phyloP scores from a whole-genome alignment of 2,888 invertebrate genomes.

The Gandaritis pyraliata region DNA sequence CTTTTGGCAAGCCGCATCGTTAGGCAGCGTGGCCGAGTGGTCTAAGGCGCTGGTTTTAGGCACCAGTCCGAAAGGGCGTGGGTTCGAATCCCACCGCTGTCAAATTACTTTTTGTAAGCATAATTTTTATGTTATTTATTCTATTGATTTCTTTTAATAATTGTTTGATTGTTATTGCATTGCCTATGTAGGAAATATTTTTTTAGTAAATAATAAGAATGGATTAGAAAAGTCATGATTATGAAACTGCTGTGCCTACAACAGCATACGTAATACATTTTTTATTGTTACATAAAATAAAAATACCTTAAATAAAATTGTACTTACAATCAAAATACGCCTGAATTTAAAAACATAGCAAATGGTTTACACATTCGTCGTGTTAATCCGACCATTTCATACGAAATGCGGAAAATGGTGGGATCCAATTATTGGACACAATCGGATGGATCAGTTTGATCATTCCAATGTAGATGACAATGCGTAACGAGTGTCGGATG shows the following conservation, averaged over 20 bases:
- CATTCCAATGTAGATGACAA: constrained; percentile 50
- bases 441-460: constrained; percentile 59
- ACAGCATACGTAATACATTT: too few relatives aligned
- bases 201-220: too few relatives aligned
- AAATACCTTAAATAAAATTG: too few relatives aligned
- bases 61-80: constrained; percentile 89
- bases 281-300: too few relatives aligned
- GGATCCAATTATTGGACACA: constrained; percentile 74
- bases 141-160: background rate
- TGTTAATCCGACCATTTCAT: constrained; percentile 38
- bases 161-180: background rate
- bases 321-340: too few relatives aligned
- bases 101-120: constrained; percentile 60
- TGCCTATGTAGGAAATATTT: too few relatives aligned
- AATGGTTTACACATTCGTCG: too few relatives aligned
- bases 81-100: constrained; percentile 89
- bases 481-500: constrained; percentile 39
- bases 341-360: too few relatives aligned
- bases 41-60: constrained; percentile 87
- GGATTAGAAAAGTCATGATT: too few relatives aligned
- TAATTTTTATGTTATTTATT: background rate
- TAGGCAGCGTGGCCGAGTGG: constrained; percentile 88
- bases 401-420: constrained; percentile 41
- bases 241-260: too few relatives aligned
- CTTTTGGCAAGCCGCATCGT: constrained; percentile 41